Base-by-base conservation (phyloP, 2,888 invertebrate species). In the Hypena proboscidalis region DNA sequence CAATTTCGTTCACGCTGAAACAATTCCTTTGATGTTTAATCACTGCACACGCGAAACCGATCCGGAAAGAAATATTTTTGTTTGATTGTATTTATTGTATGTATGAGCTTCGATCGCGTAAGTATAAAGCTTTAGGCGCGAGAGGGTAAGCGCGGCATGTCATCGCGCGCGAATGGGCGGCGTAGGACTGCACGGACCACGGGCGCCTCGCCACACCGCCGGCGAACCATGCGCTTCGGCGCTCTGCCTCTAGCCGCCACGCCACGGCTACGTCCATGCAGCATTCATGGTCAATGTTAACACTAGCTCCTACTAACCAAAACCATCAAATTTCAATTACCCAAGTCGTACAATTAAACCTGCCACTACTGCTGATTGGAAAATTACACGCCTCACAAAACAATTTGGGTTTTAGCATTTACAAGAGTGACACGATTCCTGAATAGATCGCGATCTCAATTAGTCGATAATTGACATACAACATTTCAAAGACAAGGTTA, bases 281-380 rank as follows among this genome's bases (percentile, higher is more conserved):
- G 50, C 60, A 70, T 73, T 80, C 84, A 85, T 78, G 83, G 83
- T 81, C 86, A 85, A 83, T 85, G 84, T 54, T 77, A 83, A 59
- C 51, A 42, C 57, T 46, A 48, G 64, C 67, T 72, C 69, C 70
- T 68, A 61, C 36, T 40, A 3, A 9, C 66, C 68, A 41, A 66
- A 76, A 63, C 56, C 44, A 47, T 60, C 36, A 38, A 53, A 46
- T 62, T 52, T 47, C 32, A 54, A 55, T 59, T 42, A n/a, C n/a
- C n/a, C n/a, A n/a, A n/a, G n/a, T n/a, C 39, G 30, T 47, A 40
- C 39, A 59, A 63, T 55, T 56, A 55, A 59, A 48, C 35, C 35
- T 40, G 30, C 21, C 48, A 50, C 47, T 50, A 37, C 38, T 41
- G 19, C 41, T 48, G 45, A 64, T 65, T 56, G 62, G 51, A 53